These are phyloP conservation scores for Phenganax stokvisi DNA, from an alignment of 92 coral and sea anemone genomes.

Conservation along the genomic window DNA sequence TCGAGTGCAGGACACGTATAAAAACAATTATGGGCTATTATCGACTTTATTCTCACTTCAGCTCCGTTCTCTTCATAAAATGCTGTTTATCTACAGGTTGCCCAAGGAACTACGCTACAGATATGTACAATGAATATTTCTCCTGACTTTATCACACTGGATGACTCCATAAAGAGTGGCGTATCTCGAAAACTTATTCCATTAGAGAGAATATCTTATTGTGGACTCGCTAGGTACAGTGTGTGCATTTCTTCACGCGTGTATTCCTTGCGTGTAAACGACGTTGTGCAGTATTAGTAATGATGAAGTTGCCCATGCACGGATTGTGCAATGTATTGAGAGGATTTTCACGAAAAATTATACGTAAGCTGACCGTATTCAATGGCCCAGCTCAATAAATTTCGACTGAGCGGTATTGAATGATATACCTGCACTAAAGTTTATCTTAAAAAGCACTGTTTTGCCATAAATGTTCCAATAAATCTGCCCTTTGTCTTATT, in stretches of 20 bases:
- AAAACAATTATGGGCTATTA: too few relatives aligned
- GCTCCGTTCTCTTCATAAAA: background rate
- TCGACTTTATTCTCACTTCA: too few relatives aligned
- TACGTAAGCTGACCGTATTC: too few relatives aligned
- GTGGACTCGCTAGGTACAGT: conserved; percentile 86
- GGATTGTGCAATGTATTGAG: too few relatives aligned
- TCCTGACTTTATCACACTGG: conserved; percentile 75
- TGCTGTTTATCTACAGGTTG: conserved; percentile 55
- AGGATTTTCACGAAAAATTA: too few relatives aligned
- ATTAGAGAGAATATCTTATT: conserved; percentile 89
- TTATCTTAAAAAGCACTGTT: too few relatives aligned
- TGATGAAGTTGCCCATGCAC: background rate
- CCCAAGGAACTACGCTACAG: conserved; percentile 81
- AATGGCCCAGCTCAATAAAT: too few relatives aligned
- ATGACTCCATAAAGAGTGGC: conserved; percentile 88
- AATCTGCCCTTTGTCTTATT: too few relatives aligned
- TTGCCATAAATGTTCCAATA: too few relatives aligned
- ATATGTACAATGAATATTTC: conserved; percentile 85
- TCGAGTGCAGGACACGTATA: too few relatives aligned
- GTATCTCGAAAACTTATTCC: conserved; percentile 69
- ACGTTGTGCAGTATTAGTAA: background rate
- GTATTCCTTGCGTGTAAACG: background rate
- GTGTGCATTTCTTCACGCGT: background rate
- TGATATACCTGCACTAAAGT: too few relatives aligned
- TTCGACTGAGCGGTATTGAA: too few relatives aligned